A percentile compares a stretch with the other conserved stretches of the same genome.
phyloP scores from a whole-genome alignment of 2,888 invertebrate species.

The Brachyptera risi region DNA sequence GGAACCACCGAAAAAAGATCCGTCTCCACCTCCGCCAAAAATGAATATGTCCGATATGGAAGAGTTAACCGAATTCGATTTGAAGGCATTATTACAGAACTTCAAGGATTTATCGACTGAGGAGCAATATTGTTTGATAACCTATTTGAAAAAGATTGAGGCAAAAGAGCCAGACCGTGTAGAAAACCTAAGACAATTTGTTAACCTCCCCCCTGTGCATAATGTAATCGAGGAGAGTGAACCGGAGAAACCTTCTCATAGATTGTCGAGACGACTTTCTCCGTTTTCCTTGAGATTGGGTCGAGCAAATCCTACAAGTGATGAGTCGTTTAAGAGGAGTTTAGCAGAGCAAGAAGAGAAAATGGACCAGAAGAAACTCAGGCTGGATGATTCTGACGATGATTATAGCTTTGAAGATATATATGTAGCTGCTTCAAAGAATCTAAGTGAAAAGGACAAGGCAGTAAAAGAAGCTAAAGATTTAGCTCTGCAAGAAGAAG shows the following conservation, averaged over 20 bases:
- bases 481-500: constrained; percentile 27
- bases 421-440: constrained; percentile 69
- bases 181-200: constrained; percentile 69
- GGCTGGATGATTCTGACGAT: constrained; percentile 56
- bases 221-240: constrained; percentile 24
- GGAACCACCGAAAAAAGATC: not conserved
- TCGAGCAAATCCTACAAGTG: constrained; percentile 45
- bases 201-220: constrained; percentile 52
- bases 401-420: constrained; percentile 83
- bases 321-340: constrained; percentile 34
- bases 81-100: constrained; percentile 74
- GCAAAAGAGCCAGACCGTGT: constrained; percentile 72
- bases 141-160: constrained; percentile 76
- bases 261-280: constrained; percentile 41
- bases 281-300: constrained; percentile 50
- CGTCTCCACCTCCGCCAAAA: not conserved
- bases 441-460: constrained; percentile 57
- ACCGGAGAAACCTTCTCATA: constrained; percentile 13
- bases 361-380: constrained; percentile 31
- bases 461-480: constrained; percentile 1
- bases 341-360: constrained; percentile 40
- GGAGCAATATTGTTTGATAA: constrained; percentile 78
- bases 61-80: constrained; percentile 71
- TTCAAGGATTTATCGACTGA: constrained; percentile 75
- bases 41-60: constrained; percentile 53